Conservation (phyloP, 2,113 vertebrate species). For the Chloebia gouldiae region DNA sequence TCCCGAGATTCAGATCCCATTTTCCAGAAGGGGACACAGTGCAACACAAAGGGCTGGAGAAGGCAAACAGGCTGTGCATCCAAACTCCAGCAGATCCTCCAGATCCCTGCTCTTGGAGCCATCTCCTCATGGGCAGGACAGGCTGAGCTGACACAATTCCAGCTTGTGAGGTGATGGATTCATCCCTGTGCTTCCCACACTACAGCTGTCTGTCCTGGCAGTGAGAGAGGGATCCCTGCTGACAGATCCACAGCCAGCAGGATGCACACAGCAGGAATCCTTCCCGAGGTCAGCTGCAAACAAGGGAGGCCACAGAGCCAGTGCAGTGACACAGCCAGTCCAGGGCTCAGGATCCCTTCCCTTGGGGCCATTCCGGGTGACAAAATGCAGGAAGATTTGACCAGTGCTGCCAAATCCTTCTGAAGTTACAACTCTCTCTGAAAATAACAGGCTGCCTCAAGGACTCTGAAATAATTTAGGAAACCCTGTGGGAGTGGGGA, state of each 20-base stretch:
- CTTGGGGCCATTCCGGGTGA: fast-evolving
- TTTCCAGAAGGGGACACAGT: neutral
- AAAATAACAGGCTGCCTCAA: slow-evolving; percentile 12
- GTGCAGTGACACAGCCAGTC: neutral
- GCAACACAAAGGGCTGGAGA: neutral
- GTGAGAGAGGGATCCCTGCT: neutral
- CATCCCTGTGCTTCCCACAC: neutral
- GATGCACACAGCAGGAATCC: neutral
- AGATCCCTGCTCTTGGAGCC: neutral
- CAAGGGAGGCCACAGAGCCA: neutral
- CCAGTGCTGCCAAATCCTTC: neutral
- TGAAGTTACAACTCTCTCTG: slow-evolving; percentile 12
- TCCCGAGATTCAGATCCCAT: neutral
- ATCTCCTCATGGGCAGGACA: neutral
- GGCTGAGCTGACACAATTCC: neutral
- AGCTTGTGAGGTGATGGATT: neutral
- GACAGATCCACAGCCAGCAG: neutral
- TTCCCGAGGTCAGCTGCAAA: neutral
- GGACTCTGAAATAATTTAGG: slow-evolving; percentile 38
- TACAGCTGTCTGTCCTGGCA: neutral
- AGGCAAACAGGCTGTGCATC: neutral
- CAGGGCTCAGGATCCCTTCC: fast-evolving
- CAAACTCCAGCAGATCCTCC: neutral
- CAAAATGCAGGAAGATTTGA: neutral
- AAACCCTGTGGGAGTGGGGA: slow-evolving; percentile 36